phyloP scores from a whole-genome alignment of 2,888 invertebrate genomes.

The Sminthurides aquaticus region DNA sequence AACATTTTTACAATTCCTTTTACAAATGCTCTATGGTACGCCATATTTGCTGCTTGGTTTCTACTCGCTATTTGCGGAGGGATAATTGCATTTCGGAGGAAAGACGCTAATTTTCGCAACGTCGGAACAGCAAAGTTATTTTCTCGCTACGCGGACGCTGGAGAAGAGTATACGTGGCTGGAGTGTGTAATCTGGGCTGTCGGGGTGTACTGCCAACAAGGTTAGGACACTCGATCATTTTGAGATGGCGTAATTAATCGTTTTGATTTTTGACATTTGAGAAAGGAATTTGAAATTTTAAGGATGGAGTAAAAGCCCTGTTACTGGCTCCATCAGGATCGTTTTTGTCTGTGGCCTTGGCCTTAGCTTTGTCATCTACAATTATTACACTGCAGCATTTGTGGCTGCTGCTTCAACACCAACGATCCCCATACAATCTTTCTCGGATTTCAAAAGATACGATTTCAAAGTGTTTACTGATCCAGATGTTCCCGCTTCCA shows the following conservation, averaged over 20 bases:
- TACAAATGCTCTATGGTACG: background rate
- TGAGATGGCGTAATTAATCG: background rate
- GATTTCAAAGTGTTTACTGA: conserved; percentile 8
- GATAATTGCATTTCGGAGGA: background rate
- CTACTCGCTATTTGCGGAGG: background rate
- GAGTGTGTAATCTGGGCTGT: conserved; percentile 9
- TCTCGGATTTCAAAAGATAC: conserved; percentile 1
- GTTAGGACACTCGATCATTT: conserved; percentile 1
- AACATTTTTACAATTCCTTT: conserved; percentile 21
- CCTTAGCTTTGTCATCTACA: conserved; percentile 9
- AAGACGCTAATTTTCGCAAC: background rate
- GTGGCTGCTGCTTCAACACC: conserved; percentile 17
- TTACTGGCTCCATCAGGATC: background rate
- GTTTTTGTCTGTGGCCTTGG: conserved; percentile 6
- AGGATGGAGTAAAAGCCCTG: conserved; percentile 14
- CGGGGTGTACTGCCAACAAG: conserved; percentile 17
- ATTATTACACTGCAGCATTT: conserved; percentile 16
- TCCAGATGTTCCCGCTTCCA: conserved; percentile 4
- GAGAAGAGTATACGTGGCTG: background rate
- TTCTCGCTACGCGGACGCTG: background rate
- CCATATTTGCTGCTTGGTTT: background rate
- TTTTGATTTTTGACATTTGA: background rate
- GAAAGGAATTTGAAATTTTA: background rate
- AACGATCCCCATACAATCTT: conserved; percentile 5
- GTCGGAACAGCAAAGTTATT: conserved; percentile 4